Conservation (phyloP, 2,113 vertebrate genomes). For the Chamaea fasciata region DNA sequence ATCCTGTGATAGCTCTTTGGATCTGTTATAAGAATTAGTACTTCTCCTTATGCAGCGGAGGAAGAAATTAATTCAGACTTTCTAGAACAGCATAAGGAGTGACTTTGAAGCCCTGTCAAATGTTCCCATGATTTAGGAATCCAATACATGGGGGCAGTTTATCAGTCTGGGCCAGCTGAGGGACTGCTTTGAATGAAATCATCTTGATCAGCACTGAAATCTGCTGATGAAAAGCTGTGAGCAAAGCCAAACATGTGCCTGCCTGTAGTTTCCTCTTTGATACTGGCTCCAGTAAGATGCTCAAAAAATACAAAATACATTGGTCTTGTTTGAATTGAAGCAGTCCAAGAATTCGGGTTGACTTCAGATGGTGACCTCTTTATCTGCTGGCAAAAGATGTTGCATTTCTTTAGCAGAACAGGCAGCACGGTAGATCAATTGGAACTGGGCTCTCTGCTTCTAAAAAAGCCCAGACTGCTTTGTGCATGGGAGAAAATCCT, state of each 20-base stretch:
- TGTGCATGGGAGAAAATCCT: background rate
- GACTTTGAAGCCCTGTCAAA: background rate
- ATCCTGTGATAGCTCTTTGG: background rate
- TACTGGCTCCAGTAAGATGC: background rate
- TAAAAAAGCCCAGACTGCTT: background rate
- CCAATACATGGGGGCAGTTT: background rate
- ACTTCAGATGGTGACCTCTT: background rate
- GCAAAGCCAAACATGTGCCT: background rate
- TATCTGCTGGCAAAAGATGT: background rate
- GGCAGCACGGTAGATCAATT: background rate
- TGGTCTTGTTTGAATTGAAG: background rate
- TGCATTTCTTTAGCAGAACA: background rate
- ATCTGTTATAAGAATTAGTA: background rate
- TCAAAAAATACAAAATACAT: background rate
- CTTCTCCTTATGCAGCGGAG: background rate
- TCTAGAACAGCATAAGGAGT: background rate
- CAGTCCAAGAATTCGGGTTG: background rate
- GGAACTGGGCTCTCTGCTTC: background rate
- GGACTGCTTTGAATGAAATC: background rate
- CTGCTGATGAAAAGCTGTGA: background rate
- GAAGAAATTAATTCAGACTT: background rate
- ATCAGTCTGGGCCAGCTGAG: background rate
- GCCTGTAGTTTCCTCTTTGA: background rate
- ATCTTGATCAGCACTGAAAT: background rate
- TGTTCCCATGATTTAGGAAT: background rate